Base-by-base conservation (phyloP, 1,140 invertebrate genomes). In the Drosophila ogumai region DNA sequence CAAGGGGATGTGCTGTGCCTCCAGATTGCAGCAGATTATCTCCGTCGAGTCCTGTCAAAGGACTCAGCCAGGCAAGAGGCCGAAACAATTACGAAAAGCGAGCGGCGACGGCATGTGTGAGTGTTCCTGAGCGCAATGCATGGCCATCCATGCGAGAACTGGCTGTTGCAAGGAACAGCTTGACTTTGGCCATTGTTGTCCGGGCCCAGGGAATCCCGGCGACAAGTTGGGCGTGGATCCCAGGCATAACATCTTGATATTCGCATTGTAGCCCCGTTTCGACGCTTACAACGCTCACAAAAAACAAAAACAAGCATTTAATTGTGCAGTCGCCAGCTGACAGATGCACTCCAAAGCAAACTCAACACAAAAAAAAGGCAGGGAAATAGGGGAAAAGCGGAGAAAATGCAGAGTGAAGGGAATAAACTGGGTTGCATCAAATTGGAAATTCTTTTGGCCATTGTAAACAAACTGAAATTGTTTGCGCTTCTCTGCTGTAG, bases 231-330 rank as follows among this genome's bases (percentile, higher is more conserved):
- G 12, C 47, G 34, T 22, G 68, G 68, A 58, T 47, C 10, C 43
- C 38, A 43, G 54, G 61, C 54, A 60, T 73, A 74, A 67, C 85
- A 90, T 84, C 85, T 84, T 88, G 85, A 88, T 82, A 72, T 67
- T 80, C 68, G 65, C 67, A 80, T 80, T 80, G 57, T 72, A 54
- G 47, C 44, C 49, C 49, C 40, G 38, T 32, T 61, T 56, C 56
- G 43, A 25, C 44, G 46, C 72, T 67, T 25, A 46, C 65, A 47
- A 41, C 44, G 46, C 72, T 67, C 19, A 46, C 65, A 47, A 41
- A 25, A 50, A 50, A 36, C 36, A 36, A 36, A 22, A 36, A 63
- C 63, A 44, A 58, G 57, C 54, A 50, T 73, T 84, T 75, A 79
- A 84, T 66, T 75, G 75, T 82, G 80, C 68, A 75, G 79, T 64